Base-by-base conservation (phyloP, 23 tunicate species). In the Styela clava region DNA sequence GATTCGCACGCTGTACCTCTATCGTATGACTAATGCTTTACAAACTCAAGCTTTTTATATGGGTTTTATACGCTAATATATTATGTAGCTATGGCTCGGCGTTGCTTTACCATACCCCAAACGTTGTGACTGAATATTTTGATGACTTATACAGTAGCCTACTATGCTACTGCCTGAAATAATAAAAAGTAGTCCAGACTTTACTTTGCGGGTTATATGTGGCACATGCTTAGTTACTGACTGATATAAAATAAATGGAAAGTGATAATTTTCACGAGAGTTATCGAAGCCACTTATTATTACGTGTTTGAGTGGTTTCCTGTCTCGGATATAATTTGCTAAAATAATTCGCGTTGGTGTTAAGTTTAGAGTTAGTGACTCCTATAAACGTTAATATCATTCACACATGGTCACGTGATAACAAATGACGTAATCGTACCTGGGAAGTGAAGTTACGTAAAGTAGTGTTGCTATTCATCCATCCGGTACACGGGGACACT, bases 391-490 rank as follows among this genome's bases (percentile, higher is more conserved):
- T 44, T 44, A 5, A 44, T 44, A 44, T 44, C 56, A 12, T 44
- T 44, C 56, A 44, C 9, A 44, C 56, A 12, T 44, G 56, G 56
- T 44, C 70, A 18, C 70, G 31, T 1, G 30, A 67, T 22, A 67
- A 67, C 7, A 44, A 5, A 44, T 44, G 71, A 1, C 71, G 71
- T 67, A 19, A 67, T 25, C 31, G 56, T 52, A 86, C 97, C 84
- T 95, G 81, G 1, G 96, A 74, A 19, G 99, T 95, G 18, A 95
- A 32, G 34, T 95, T 56, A 33, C 99, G 69, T 16, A 95, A 27
- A 27, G 99, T 88, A 69, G 63, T 91, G 34, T 95, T 95, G 24
- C 74, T 89, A 74, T 86, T 89, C 99, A 95, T 95, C 99, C 99
- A 95, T 5, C 99, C 99, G 31, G 85, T 86, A 71, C 99, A 95